Conservation (phyloP, 2,888 invertebrate genomes). For the Macrophya alboannulata region DNA sequence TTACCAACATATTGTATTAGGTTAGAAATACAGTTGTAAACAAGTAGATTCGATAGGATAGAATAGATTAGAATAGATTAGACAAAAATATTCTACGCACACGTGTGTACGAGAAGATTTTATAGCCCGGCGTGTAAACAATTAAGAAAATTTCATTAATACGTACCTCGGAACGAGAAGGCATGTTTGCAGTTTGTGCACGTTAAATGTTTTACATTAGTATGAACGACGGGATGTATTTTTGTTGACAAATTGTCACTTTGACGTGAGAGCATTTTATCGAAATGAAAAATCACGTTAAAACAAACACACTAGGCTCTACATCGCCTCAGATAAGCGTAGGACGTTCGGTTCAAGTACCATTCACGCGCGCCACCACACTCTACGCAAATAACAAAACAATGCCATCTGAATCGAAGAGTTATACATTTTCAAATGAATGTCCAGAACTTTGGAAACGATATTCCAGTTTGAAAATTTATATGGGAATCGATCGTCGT, state of each 20-base stretch:
- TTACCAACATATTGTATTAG: not conserved
- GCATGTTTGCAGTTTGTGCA: constrained; percentile 68
- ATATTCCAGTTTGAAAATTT: not conserved
- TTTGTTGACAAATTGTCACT: constrained; percentile 18
- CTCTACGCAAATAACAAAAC: not conserved
- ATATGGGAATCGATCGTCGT: not conserved
- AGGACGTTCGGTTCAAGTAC: not conserved
- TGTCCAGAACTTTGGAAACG: constrained; percentile 6
- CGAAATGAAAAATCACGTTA: not conserved
- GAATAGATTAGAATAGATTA: too few species aligned
- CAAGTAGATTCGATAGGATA: not conserved
- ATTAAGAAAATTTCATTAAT: not conserved
- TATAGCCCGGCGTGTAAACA: not conserved
- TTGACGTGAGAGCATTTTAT: not conserved
- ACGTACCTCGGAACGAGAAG: constrained; percentile 69
- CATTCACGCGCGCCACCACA: not conserved
- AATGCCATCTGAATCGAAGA: constrained; percentile 44
- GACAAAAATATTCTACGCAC: not conserved
- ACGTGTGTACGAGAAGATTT: not conserved
- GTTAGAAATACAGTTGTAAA: not conserved
- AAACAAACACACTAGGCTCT: constrained; percentile 37
- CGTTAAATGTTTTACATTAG: constrained; percentile 66
- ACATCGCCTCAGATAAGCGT: not conserved
- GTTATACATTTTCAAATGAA: constrained; percentile 41
- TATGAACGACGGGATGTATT: constrained; percentile 45